phyloP scores from a whole-genome alignment of 2,888 invertebrate genomes.

The Macaria notata region DNA sequence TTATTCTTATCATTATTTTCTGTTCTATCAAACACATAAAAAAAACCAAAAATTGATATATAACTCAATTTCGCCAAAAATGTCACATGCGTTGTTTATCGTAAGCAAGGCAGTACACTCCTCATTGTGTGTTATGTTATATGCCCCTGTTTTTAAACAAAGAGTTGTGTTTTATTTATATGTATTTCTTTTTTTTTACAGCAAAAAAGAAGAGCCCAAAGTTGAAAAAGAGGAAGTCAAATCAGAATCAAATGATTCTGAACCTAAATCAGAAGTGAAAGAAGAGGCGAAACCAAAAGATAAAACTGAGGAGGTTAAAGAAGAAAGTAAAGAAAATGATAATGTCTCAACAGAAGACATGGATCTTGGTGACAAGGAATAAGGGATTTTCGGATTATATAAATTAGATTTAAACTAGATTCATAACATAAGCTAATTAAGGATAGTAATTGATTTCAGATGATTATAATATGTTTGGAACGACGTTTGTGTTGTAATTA shows the following conservation, averaged over 20 bases:
- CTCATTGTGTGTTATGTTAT: no score
- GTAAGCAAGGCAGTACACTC: no score
- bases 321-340: conserved; percentile 41
- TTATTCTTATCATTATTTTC: no score
- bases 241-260: conserved; percentile 18
- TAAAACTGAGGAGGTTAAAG: conserved; percentile 26
- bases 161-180: neutral
- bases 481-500: no score
- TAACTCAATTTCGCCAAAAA: no score
- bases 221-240: conserved; percentile 25
- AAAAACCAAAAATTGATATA: no score
- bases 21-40: no score
- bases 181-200: conserved; percentile 12
- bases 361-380: conserved; percentile 64
- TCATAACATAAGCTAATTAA: neutral
- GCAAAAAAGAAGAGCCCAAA: conserved; percentile 40
- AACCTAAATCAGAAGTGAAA: conserved; percentile 2
- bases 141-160: no score
- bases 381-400: conserved; percentile 17
- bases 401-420: no score
- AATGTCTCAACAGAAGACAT: conserved; percentile 52
- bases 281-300: conserved; percentile 25
- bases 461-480: no score
- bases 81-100: no score
- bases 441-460: conserved; percentile 1